Evolutionary conservation across 2,888 invertebrate genomes (phyloP).

Genomic region (Caenorhabditis sp.): DNA sequence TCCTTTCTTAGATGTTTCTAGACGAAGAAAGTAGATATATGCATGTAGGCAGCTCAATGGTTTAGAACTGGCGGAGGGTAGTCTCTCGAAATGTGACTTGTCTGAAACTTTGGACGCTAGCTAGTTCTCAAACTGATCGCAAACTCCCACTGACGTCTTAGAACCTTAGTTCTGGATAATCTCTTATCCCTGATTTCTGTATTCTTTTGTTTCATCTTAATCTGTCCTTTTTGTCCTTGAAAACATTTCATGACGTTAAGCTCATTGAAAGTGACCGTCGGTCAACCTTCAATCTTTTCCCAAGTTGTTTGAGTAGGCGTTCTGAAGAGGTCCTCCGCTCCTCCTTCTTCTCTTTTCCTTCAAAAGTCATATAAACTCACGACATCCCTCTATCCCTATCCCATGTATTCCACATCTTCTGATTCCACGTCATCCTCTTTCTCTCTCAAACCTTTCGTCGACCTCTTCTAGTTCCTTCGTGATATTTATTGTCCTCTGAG

Average conservation of each 20-base stretch:
- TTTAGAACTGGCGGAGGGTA: not conserved
- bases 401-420: conserved; percentile 3
- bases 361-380: conserved; percentile 26
- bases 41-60: not conserved
- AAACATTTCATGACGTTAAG: conserved; percentile 22
- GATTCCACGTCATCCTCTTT: conserved; percentile 37
- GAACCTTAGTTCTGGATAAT: not conserved
- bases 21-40: conserved; percentile 7
- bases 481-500: conserved; percentile 33
- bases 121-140: too few relatives aligned
- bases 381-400: conserved; percentile 12
- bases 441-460: conserved; percentile 3
- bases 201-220: conserved; percentile 5
- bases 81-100: not conserved
- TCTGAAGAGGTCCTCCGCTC: conserved; percentile 46
- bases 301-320: conserved; percentile 49
- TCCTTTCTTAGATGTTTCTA: conserved; percentile 17
- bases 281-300: conserved; percentile 25
- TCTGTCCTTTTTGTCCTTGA: not conserved
- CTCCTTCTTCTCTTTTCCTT: conserved; percentile 14
- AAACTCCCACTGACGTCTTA: too few relatives aligned
- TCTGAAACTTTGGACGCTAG: not conserved
- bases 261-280: conserved; percentile 26
- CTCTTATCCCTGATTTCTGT: not conserved
- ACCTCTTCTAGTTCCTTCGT: conserved; percentile 28